phyloP scores from a whole-genome alignment of 2,113 vertebrate genomes.

The Recurvirostra avosetta region DNA sequence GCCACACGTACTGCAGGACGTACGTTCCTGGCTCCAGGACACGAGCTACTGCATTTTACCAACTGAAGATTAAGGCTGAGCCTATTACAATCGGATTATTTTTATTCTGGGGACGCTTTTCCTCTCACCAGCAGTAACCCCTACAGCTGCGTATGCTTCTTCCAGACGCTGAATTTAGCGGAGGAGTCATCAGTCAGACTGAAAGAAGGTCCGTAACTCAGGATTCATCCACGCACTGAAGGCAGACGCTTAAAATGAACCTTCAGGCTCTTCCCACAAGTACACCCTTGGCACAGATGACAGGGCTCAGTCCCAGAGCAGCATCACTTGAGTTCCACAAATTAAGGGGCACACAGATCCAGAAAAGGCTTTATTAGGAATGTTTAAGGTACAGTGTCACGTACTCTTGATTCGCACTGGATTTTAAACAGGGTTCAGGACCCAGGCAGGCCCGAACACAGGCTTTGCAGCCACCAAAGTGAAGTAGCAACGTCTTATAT shows the following conservation, averaged over 20 bases:
- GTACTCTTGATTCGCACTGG: background rate
- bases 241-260: background rate
- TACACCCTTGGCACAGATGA: accelerated
- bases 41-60: accelerated
- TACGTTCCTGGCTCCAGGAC: background rate
- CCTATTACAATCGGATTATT: background rate
- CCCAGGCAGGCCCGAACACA: background rate
- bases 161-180: background rate
- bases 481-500: accelerated
- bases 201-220: accelerated
- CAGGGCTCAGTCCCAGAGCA: background rate
- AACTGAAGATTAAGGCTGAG: background rate
- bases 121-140: background rate
- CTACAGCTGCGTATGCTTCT: background rate
- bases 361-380: constrained; percentile 26
- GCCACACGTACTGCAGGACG: accelerated
- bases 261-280: background rate
- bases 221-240: background rate
- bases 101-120: background rate
- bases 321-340: background rate
- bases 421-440: background rate
- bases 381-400: background rate
- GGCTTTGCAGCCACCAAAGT: background rate
- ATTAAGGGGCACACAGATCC: background rate
- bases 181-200: background rate